These are phyloP conservation scores for Troilus luridus DNA, from an alignment of 2,888 invertebrate genomes.

Conservation along the genomic window DNA sequence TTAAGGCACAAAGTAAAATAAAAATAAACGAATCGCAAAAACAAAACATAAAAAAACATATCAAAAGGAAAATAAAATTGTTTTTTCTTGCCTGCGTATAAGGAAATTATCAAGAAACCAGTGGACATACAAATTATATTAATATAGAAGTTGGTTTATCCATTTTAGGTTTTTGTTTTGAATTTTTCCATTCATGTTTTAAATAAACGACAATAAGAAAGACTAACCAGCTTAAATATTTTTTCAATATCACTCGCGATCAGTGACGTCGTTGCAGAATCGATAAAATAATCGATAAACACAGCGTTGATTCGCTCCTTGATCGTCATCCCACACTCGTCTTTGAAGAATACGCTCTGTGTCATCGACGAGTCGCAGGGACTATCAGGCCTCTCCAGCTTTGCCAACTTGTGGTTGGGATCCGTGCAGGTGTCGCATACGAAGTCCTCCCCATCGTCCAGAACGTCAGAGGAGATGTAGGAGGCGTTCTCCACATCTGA, in stretches of 20 bases:
- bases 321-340: neutral
- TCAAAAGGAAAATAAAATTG: too few relatives aligned
- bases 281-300: neutral
- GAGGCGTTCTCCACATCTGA: neutral
- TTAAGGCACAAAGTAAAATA: too few relatives aligned
- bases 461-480: neutral
- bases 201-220: neutral
- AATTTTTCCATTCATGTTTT: too few relatives aligned
- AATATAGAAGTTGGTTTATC: too few relatives aligned
- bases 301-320: neutral
- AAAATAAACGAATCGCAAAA: too few relatives aligned
- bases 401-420: neutral
- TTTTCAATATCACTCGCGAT: neutral
- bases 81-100: too few relatives aligned
- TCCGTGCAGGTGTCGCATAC: neutral
- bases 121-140: too few relatives aligned
- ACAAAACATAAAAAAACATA: too few relatives aligned
- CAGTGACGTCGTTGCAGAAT: neutral
- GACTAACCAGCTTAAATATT: neutral
- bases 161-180: too few relatives aligned
- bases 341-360: neutral
- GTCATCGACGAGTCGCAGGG: neutral
- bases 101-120: too few relatives aligned
- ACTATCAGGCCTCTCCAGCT: neutral
- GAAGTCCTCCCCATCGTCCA: neutral